phyloP scores from a whole-genome alignment of 2,113 vertebrate species.

The Capricornis sumatraensis region DNA sequence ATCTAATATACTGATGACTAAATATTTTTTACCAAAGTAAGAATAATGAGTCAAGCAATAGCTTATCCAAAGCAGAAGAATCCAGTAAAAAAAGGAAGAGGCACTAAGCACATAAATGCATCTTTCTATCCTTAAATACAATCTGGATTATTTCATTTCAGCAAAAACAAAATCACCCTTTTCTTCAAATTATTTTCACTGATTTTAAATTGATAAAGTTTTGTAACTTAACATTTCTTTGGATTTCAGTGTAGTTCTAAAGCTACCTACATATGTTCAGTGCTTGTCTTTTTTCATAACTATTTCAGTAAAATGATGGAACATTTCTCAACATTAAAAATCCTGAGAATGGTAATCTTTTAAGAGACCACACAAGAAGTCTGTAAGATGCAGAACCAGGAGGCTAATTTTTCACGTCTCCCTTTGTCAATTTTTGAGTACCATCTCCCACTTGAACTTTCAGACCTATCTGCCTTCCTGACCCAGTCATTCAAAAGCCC shows the following conservation, averaged over 20 bases:
- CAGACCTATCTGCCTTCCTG: too few relatives aligned
- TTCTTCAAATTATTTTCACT: not conserved
- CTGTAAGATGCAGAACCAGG: not conserved
- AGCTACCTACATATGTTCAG: not conserved
- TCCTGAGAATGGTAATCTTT: not conserved
- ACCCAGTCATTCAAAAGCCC: not conserved
- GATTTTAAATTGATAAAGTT: not conserved
- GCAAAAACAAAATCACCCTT: not conserved
- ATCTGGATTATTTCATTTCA: not conserved
- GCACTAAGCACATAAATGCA: not conserved
- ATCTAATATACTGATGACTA: not conserved
- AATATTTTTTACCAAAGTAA: not conserved
- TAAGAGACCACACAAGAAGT: not conserved
- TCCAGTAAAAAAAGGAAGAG: not conserved
- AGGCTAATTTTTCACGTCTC: not conserved
- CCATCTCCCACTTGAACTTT: not conserved
- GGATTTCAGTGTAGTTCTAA: not conserved
- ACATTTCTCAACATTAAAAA: not conserved
- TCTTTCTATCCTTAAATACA: not conserved
- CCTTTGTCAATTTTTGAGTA: not conserved
- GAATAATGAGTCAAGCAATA: not conserved
- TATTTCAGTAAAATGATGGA: constrained; percentile 7
- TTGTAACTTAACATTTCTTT: not conserved
- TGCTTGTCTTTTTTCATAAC: not conserved
- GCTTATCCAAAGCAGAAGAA: not conserved